Percentiles rank a stretch among this genome's conserved stretches.
Evolutionary conservation across 2,888 invertebrate genomes (phyloP).

Genomic region (Melipona beecheii): DNA sequence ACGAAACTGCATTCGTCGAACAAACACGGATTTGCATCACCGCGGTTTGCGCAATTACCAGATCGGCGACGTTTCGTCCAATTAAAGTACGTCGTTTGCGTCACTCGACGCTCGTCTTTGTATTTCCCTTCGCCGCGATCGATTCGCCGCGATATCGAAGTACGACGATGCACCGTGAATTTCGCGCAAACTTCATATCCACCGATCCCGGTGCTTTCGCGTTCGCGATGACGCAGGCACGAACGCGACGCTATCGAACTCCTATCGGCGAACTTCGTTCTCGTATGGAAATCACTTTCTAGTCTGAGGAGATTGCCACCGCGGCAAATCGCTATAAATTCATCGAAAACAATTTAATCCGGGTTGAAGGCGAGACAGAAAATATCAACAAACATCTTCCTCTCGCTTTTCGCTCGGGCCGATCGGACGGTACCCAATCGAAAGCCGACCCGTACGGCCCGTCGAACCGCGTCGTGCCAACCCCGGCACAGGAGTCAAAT

Average conservation of each 20-base stretch:
- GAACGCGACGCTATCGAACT: conserved; percentile 6
- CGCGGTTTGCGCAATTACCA: conserved; percentile 47
- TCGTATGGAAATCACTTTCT: conserved; percentile 35
- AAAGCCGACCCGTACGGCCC: conserved; percentile 14
- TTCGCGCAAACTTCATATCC: background rate
- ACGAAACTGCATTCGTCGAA: conserved; percentile 57
- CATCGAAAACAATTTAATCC: conserved; percentile 68
- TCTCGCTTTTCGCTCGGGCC: conserved; percentile 43
- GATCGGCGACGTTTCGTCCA: conserved; percentile 36
- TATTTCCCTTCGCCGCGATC: background rate
- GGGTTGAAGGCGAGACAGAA: conserved; percentile 49
- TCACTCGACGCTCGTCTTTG: background rate
- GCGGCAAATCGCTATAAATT: conserved; percentile 64
- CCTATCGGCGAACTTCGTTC: conserved; percentile 25
- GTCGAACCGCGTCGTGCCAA: conserved; percentile 44
- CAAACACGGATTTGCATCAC: conserved; percentile 58
- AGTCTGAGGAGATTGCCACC: conserved; percentile 45
- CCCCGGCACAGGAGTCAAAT: conserved; percentile 61
- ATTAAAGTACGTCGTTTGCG: conserved; percentile 40
- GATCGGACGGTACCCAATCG: conserved; percentile 50
- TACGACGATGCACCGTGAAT: background rate
- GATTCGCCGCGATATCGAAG: background rate
- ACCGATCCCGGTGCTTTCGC: conserved; percentile 11
- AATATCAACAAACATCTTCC: conserved; percentile 61
- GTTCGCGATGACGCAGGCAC: background rate